phyloP scores from a whole-genome alignment of 1,140 invertebrate genomes.

The Babylonia areolata region DNA sequence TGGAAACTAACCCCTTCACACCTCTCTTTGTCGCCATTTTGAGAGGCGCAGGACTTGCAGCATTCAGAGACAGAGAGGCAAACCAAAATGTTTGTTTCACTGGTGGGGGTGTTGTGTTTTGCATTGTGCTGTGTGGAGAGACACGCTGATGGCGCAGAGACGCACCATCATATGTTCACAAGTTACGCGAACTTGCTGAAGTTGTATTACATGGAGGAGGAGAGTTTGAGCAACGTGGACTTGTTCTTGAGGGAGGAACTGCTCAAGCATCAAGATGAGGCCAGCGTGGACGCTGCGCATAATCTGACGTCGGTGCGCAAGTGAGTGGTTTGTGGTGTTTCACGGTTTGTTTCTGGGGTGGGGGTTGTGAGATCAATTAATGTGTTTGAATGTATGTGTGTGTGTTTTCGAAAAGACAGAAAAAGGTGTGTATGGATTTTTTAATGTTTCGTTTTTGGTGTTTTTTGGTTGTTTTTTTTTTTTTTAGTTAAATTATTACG shows the following conservation, averaged over 20 bases:
- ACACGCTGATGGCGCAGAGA: background rate
- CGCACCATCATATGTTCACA: slow-evolving; percentile 25
- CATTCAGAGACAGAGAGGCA: too few species aligned
- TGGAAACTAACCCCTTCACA: too few species aligned
- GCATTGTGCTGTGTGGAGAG: background rate
- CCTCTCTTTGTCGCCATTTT: too few species aligned
- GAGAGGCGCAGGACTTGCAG: too few species aligned
- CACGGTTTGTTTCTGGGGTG: too few species aligned
- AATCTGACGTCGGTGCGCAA: slow-evolving; percentile 21
- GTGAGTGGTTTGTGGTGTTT: background rate
- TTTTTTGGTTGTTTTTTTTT: too few species aligned
- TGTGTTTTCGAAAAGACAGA: too few species aligned
- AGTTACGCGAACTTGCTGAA: slow-evolving; percentile 35
- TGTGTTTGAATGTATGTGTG: too few species aligned
- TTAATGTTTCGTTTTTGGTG: too few species aligned
- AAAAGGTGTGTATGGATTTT: too few species aligned
- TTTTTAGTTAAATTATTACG: too few species aligned
- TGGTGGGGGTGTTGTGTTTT: background rate
- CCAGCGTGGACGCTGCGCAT: background rate
- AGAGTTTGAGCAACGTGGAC: slow-evolving; percentile 28
- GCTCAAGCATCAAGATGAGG: slow-evolving; percentile 6
- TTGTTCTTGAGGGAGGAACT: slow-evolving; percentile 31
- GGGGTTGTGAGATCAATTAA: too few species aligned
- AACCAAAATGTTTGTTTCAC: background rate
- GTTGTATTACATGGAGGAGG: slow-evolving; percentile 38